Conservation (phyloP, 2,113 vertebrate species). For the Potamarius usumacintae region DNA sequence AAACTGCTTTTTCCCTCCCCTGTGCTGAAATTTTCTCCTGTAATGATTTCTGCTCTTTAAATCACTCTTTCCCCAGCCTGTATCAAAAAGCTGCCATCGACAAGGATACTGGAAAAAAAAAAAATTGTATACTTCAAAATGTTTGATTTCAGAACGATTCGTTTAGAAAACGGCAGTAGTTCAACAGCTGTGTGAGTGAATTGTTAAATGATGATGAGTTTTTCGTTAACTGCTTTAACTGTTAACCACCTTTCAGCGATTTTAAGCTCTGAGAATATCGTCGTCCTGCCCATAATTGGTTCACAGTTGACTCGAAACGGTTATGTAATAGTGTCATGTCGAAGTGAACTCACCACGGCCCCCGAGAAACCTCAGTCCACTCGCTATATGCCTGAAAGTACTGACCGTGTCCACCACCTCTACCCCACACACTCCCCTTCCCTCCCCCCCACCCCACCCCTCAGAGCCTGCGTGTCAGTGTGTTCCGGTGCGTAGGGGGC, state of each 20-base stretch:
- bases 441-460: slow-evolving; percentile 40
- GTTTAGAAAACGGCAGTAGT: not conserved
- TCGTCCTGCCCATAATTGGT: not conserved
- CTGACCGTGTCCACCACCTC: slow-evolving; percentile 26
- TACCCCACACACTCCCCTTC: slow-evolving; percentile 36
- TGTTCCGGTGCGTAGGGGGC: slow-evolving; percentile 57
- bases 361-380: slow-evolving; percentile 5
- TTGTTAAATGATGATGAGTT: not conserved
- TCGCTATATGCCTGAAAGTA: slow-evolving; percentile 35
- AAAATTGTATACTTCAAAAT: not conserved
- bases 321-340: slow-evolving; percentile 6
- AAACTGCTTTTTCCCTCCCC: not conserved
- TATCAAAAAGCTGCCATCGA: not conserved
- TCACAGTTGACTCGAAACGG: not conserved
- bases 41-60: not conserved
- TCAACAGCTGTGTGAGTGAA: not conserved
- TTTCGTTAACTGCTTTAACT: not conserved
- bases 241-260: not conserved
- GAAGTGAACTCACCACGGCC: slow-evolving; percentile 32
- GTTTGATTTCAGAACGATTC: not conserved
- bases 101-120: too few species aligned
- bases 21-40: not conserved
- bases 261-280: not conserved
- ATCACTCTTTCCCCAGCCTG: not conserved
- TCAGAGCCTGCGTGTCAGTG: slow-evolving; percentile 56